These are phyloP conservation scores for Aphidius ervi DNA, from an alignment of 1,140 invertebrate species.

Conservation along the genomic window DNA sequence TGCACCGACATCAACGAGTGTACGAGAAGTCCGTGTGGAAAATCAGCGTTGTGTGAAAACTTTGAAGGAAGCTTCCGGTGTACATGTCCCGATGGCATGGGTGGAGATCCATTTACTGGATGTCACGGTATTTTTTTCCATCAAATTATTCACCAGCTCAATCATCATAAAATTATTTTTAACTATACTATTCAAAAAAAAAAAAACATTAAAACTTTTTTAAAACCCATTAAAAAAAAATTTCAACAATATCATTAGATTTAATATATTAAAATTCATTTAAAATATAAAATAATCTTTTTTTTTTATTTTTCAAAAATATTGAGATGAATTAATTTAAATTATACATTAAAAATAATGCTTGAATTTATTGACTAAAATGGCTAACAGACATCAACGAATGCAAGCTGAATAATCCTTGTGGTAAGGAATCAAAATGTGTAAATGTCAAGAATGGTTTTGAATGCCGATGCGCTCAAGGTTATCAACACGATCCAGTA, in stretches of 20 bases:
- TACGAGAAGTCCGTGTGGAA: conserved; percentile 63
- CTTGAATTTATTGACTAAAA: conserved; percentile 19
- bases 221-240: neutral
- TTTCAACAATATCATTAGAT: no score
- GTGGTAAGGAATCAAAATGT: conserved; percentile 55
- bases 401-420: conserved; percentile 52
- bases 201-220: neutral
- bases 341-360: neutral
- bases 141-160: neutral
- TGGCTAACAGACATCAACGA: conserved; percentile 58
- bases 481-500: conserved; percentile 47
- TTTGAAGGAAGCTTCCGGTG: conserved; percentile 70
- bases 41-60: conserved; percentile 70
- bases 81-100: conserved; percentile 70
- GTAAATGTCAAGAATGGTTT: conserved; percentile 55
- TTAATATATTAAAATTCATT: neutral
- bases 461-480: conserved; percentile 55
- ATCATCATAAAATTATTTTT: no score
- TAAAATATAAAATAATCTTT: neutral
- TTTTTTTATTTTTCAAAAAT: neutral
- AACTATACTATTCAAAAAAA: no score
- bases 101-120: conserved; percentile 66
- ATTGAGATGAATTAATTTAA: neutral
- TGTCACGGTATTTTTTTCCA: conserved; percentile 61
- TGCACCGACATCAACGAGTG: conserved; percentile 72